Conservation (phyloP, 1,140 invertebrate species). For the Calycopis cecrops region DNA sequence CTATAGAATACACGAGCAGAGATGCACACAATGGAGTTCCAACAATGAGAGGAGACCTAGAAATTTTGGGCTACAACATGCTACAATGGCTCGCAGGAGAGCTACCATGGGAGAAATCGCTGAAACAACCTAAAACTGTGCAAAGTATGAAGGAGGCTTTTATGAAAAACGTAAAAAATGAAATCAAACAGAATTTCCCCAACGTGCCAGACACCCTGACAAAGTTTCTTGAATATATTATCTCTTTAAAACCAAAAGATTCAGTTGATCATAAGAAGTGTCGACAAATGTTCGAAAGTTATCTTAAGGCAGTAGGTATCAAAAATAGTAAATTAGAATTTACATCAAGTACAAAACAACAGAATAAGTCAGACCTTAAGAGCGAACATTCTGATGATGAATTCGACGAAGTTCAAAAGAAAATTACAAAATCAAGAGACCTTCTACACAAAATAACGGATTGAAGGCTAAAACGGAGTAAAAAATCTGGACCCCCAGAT, state of each 20-base stretch:
- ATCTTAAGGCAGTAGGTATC: slow-evolving; percentile 51
- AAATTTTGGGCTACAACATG: slow-evolving; percentile 94
- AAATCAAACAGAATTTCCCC: no score
- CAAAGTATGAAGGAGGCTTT: slow-evolving; percentile 82
- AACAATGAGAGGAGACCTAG: slow-evolving; percentile 91
- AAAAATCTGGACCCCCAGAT: no score
- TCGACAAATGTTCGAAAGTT: slow-evolving; percentile 76
- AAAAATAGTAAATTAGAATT: slow-evolving; percentile 54
- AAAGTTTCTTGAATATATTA: slow-evolving; percentile 83
- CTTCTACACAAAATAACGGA: slow-evolving; percentile 10
- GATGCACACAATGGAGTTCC: slow-evolving; percentile 94
- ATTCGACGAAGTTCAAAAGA: slow-evolving; percentile 20
- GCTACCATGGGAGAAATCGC: slow-evolving; percentile 87
- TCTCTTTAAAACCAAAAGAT: slow-evolving; percentile 81
- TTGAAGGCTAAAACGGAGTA: no score
- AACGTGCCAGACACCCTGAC: slow-evolving; percentile 78
- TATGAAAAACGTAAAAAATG: slow-evolving; percentile 77
- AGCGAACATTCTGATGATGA: slow-evolving; percentile 18
- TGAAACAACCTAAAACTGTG: slow-evolving; percentile 79
- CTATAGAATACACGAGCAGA: slow-evolving; percentile 94
- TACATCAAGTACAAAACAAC: slow-evolving; percentile 33
- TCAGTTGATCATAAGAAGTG: slow-evolving; percentile 85
- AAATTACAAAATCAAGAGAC: slow-evolving; percentile 6
- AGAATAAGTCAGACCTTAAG: slow-evolving; percentile 20
- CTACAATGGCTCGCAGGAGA: slow-evolving; percentile 90